Evolutionary conservation across 2,113 vertebrate species (phyloP), one percentile per base, ranked within the genome.

Genomic region (Xenotilapia longispinis): DNA sequence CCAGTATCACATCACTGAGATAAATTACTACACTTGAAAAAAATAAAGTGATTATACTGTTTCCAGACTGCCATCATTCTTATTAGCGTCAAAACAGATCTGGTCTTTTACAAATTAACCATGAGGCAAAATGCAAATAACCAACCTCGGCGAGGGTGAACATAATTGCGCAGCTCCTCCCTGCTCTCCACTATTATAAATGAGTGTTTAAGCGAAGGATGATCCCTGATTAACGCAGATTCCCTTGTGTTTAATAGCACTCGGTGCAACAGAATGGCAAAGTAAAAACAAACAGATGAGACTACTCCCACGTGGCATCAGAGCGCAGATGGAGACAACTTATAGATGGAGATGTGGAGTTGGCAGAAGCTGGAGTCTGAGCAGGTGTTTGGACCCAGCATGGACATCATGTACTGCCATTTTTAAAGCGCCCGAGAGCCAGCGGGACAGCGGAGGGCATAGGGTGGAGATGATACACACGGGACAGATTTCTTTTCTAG

Each of bases 261-360:
- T 93, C 87, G 5, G 90, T 28, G 90, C 85, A 92, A 75, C 91
- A 92, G 92, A 93, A 93, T 45, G 91, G 90, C 90, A 86, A 90
- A 90, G 91, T 89, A 78, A 94, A 94, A 94, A 94, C 92, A 94
- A 94, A 94, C 95, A 94, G 94, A 95, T 93, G 95, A 95, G 92
- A 79, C 91, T 82, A 86, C 89, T 93, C 94, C 94, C 94, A 93
- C 88, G 85, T 91, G 91, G 92, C 31, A 31, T 65, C 31, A 5
- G 84, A 82, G 91, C 82, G 8, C 95, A 95, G 95, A 96, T 95
- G 93, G 95, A 94, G 91, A 86, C 63, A 94, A 93, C 92, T 93
- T 92, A 90, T 91, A 90, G 90, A 91, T 17, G 68, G 93, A 89
- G 94, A 92, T 93, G 90, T 90, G 89, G 88, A 88, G 28, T 83